Evolutionary conservation across 2,113 vertebrate species (phyloP), one percentile per base, ranked within the genome.

Genomic region (Cyprinus carpio): DNA sequence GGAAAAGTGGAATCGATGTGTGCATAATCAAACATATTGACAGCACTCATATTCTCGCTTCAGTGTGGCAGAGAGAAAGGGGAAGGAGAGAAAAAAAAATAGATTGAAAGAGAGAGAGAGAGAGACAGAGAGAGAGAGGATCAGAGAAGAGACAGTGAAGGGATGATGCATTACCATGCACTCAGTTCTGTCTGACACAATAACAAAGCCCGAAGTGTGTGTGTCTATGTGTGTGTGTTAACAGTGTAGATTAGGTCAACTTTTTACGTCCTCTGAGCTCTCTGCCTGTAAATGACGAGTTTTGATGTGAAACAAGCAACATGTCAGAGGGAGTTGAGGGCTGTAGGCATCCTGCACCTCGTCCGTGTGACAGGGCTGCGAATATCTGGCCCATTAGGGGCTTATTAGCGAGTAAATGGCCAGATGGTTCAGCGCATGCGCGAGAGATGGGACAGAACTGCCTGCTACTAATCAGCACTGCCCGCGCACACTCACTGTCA

Each of bases 351-450:
- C 98, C 98, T 97, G 97, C 98, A 97, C 97, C 97, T 98, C 98
- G 98, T 99, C 97, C 97, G 97, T 96, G 95, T 99, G 98, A 99
- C 98, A 99, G 98, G 97, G 96, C 94, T 93, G 96, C 96, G 98
- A 99, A 99, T 99, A 99, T 99, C 99, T 98, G 97, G 97, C 96
- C 98, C 98, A 99, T 99, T 99, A 99, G 98, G 98, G 98, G 98
- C 98, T 99, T 99, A 99, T 99, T 99, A 99, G 98, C 99, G 97
- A 97, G 98, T 99, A 99, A 99, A 99, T 99, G 98, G 99, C 98
- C 98, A 99, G 98, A 99, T 98, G 98, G 98, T 98, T 99, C 98
- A 99, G 97, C 98, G n/a, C 98, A 99, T 98, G 98, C 98, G 98
- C 96, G 56, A 97, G 97, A 99, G 98, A 99, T 98, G 98, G n/a